phyloP scores from a whole-genome alignment of 2,113 vertebrate genomes.

The Tauraco erythrolophus region DNA sequence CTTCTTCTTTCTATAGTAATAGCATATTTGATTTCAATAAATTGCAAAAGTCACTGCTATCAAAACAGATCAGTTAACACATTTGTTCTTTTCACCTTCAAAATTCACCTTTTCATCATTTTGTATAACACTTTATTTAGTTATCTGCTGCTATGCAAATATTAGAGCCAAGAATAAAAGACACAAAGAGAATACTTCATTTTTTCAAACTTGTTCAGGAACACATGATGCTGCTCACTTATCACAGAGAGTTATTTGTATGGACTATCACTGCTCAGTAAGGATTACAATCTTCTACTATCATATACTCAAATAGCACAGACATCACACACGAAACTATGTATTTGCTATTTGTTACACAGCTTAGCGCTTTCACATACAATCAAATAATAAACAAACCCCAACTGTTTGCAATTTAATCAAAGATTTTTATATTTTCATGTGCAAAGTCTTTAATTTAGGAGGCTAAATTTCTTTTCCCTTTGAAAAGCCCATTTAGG shows the following conservation, averaged over 20 bases:
- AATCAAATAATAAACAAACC: background rate
- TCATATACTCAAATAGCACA: background rate
- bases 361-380: background rate
- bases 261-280: background rate
- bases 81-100: background rate
- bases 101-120: background rate
- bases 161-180: background rate
- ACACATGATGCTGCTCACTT: background rate
- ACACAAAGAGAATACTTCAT: background rate
- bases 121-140: background rate
- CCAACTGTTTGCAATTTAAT: background rate
- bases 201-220: background rate
- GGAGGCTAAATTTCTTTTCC: background rate
- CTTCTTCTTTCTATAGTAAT: background rate
- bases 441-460: background rate
- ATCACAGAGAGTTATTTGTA: background rate
- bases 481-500: background rate
- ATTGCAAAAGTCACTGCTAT: background rate
- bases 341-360: background rate
- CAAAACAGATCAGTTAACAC: background rate
- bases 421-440: background rate
- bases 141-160: background rate
- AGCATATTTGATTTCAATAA: background rate
- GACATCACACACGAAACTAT: background rate
- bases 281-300: background rate